Conservation (phyloP, 2,797 vertebrate genomes). For the Mormyrops boulengeri region DNA sequence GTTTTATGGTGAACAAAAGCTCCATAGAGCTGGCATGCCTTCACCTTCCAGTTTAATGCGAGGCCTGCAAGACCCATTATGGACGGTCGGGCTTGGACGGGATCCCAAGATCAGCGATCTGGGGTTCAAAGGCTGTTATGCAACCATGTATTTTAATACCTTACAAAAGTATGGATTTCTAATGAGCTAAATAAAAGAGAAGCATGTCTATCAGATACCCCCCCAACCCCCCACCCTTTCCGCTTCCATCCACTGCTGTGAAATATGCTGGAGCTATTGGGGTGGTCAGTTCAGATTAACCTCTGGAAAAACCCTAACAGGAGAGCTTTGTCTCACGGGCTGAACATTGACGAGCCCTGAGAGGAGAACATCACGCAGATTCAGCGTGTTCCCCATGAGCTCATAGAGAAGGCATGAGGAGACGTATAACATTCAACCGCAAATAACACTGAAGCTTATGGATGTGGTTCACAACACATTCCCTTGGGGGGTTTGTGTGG, state of each 20-base stretch:
- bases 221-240: too few relatives aligned
- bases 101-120: slow-evolving; percentile 21
- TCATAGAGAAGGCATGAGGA: background rate
- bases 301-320: background rate
- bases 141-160: slow-evolving; percentile 26
- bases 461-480: background rate
- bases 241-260: background rate
- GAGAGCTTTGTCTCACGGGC: background rate
- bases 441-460: background rate
- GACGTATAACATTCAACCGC: background rate
- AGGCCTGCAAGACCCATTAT: slow-evolving; percentile 38
- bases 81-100: background rate
- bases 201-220: background rate
- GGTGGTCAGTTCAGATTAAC: background rate
- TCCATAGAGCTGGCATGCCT: slow-evolving; percentile 16
- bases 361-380: background rate
- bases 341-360: background rate
- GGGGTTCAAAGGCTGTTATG: slow-evolving; percentile 28
- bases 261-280: background rate
- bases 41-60: slow-evolving; percentile 28
- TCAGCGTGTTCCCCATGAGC: background rate
- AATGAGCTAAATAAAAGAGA: slow-evolving; percentile 5
- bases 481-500: background rate
- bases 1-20: slow-evolving; percentile 30
- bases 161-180: slow-evolving; percentile 23